Evolutionary conservation across 1,140 invertebrate genomes (phyloP), one percentile per base, ranked within the genome.

Genomic region (Telenomus remus): DNA sequence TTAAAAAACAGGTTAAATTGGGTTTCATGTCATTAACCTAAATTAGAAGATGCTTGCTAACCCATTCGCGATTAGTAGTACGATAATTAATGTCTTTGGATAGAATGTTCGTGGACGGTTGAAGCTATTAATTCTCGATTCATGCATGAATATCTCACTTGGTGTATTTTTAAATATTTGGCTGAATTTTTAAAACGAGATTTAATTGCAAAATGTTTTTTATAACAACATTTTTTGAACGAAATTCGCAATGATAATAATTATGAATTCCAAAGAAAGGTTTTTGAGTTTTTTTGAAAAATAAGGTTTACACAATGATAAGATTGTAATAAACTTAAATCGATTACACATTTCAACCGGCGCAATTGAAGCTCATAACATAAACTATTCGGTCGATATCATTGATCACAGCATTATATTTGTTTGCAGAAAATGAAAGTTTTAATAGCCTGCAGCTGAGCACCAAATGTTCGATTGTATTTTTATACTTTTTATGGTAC

Each of bases 1-100:
- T n/a, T n/a, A n/a, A 27, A 27, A 61, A 61, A 61, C 44, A 61
- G 1, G 51, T 60, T 33, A 51, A 61, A 61, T 61, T 35, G 49
- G 16, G 50, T 61, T 44, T 49, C 14, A 46, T 34, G 37, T 13
- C 39, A 53, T 61, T 61, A 61, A 61, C 59, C 59, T 15, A 61
- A 61, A 61, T 61, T 61, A 51, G 59, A 53, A 61, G 43, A 34
- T 61, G 50, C 13, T 11, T 16, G 53, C 46, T 19, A 53, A 51
- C 39, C 16, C 6, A 42, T 42, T 7, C 15, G 19, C 34, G 57
- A 60, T 60, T 47, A 39, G 57, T 50, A 33, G 2, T 14, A 10
- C 11, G 37, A 42, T 39, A 39, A 53, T 42, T 42, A 10, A 53
- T 39, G n/a, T 39, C 37, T 39, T 11, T 39, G 9, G 9, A 39